These are phyloP conservation scores for Lichenostomus cassidix DNA, from an alignment of 2,113 vertebrate species.

Conservation along the genomic window DNA sequence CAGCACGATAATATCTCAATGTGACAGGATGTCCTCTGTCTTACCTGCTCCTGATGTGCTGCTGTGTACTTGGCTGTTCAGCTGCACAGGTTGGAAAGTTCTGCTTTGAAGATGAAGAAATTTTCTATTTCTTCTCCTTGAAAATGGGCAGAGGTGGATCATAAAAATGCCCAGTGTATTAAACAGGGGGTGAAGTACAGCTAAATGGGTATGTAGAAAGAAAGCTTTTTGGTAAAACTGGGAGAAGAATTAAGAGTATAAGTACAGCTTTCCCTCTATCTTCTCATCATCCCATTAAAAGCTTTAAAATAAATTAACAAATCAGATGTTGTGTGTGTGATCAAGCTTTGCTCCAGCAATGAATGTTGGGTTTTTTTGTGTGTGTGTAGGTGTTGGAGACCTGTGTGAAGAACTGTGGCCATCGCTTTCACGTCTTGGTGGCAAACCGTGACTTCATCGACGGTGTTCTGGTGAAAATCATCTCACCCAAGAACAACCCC, in stretches of 20 bases:
- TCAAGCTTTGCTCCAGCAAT: not conserved
- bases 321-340: not conserved
- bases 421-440: constrained; percentile 93
- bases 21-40: constrained; percentile 39
- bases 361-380: not conserved
- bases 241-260: not conserved
- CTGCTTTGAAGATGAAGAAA: not conserved
- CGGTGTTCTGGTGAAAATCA: constrained; percentile 93
- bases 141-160: not conserved
- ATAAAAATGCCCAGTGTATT: not conserved
- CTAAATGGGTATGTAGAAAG: not conserved
- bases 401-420: constrained; percentile 98
- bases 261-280: not conserved
- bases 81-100: not conserved
- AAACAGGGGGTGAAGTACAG: not conserved
- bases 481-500: constrained; percentile 96
- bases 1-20: not conserved
- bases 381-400: constrained; percentile 89
- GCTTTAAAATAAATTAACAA: not conserved
- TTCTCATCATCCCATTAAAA: not conserved
- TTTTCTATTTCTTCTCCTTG: not conserved
- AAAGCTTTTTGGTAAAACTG: not conserved
- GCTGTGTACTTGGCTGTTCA: not conserved
- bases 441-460: constrained; percentile 96
- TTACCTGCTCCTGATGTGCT: not conserved